Evolutionary conservation across 2,113 vertebrate genomes (phyloP), one percentile per base, ranked within the genome.

Genomic region (Felis catus): DNA sequence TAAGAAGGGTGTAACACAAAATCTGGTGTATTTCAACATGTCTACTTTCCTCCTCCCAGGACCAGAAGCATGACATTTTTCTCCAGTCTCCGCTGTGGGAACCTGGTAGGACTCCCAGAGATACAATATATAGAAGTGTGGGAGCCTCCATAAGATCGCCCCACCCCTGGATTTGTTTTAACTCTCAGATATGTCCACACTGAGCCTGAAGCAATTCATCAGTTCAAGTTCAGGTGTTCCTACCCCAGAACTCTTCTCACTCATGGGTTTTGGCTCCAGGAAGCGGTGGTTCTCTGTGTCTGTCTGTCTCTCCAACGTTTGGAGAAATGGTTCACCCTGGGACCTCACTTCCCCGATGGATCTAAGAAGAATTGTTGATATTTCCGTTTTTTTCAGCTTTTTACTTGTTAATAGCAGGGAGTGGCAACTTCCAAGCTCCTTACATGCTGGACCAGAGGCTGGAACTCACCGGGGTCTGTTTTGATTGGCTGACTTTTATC

Each of bases 1-100:
- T 92, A 55, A 94, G 23, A 85, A 78, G 36, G 39, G 33, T 55
- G 53, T 55, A 5, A 18, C 4, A 15, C 14, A 15, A 55, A 55
- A 55, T 73, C 65, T 71, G 65, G 29, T 63, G 11, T 86, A 45
- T 94, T 94, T 80, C 92, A 96, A 80, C 66, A 80, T 85, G 29
- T 29, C 73, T 55, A 45, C n/a, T 65, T 79, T 25, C 12, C 31
- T 11, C n/a, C 18, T 29, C 5, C 41, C 23, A 3, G 16, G 39
- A 31, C 39, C 41, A 18, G 71, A 85, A 90, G 27, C 25, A 65
- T 25, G 58, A 76, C 45, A 29, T 76, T 63, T 61, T 65, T 93
- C 65, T 70, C n/a, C 27, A 27, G 0, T 74, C 79, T 53, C 83
- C 25, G 18, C 73, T 39, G 65, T 41, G 73, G 55, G 31, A 71